These are phyloP conservation scores for Calvadosia cruxmelitensis DNA, from an alignment of 30 jellyfish, hydroid and myxozoan genomes.

Conservation along the genomic window DNA sequence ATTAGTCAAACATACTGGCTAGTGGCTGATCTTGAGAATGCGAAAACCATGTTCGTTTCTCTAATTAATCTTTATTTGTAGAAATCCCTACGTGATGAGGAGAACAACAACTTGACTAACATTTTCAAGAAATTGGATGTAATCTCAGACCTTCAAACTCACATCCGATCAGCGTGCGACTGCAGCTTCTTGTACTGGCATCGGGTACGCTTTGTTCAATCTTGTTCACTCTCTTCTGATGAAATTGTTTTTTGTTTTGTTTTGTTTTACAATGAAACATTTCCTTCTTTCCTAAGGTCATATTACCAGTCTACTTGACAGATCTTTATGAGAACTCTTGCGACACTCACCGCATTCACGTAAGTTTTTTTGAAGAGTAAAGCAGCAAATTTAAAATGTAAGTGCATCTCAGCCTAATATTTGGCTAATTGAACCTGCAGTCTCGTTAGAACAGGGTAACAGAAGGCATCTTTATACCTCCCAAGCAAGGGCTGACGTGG, in stretches of 20 bases:
- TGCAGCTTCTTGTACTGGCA: conserved; percentile 91
- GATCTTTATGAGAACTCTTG: conserved; percentile 48
- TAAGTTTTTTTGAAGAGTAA: too few relatives aligned
- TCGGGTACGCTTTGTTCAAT: conserved; percentile 30
- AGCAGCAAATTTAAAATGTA: too few relatives aligned
- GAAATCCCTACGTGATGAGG: conserved; percentile 85
- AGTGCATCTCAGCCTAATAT: too few relatives aligned
- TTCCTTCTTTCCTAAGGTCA: conserved; percentile 46
- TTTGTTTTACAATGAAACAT: too few relatives aligned
- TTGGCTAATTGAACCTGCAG: too few relatives aligned
- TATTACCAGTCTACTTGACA: conserved; percentile 72
- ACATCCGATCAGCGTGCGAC: conserved; percentile 73
- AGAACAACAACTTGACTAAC: conserved; percentile 22
- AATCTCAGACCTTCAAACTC: conserved; percentile 45
- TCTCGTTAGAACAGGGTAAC: too few relatives aligned
- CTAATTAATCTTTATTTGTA: neutral
- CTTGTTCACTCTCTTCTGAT: neutral
- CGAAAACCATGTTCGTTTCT: neutral
- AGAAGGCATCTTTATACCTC: too few relatives aligned
- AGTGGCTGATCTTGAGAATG: neutral
- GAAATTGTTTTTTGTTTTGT: neutral
- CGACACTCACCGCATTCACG: conserved; percentile 80
- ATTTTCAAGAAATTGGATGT: conserved; percentile 70
- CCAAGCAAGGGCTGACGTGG: too few relatives aligned
- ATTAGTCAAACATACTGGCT: too few relatives aligned